Evolutionary conservation across 2,797 vertebrate genomes (phyloP), one percentile per base, ranked within the genome.

Genomic region (Lates japonicus): DNA sequence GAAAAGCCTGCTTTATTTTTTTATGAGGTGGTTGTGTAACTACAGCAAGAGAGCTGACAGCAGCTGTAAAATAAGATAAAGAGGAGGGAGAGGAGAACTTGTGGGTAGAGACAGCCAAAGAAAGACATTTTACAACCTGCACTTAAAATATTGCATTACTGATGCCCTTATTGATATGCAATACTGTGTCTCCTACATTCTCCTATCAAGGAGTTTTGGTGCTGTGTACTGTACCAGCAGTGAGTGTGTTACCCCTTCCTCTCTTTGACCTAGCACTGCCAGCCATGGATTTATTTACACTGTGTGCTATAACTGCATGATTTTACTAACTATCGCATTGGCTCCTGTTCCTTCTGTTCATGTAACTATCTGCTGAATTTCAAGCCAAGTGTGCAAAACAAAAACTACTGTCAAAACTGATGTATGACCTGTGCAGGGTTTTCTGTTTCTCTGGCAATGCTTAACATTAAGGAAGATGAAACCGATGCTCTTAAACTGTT

Each of bases 121-220:
- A 83, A 48, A 83, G 65, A 83, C 58, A 78, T 75, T 86, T 88
- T 83, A 82, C 54, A 84, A 79, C 77, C 66, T 83, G 51, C 67
- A 78, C 74, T 86, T 83, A 78, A 85, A 83, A 82, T 85, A 87
- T 77, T 76, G 76, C 81, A 76, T 82, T 82, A 66, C 78, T 74
- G 75, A 85, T 78, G 41, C 51, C 74, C 70, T 80, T 69, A 88
- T 75, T 82, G 76, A 87, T 84, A 86, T 91, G 81, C 42, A 88
- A 74, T 62, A 70, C 78, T 39, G 64, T 25, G 64, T 33, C 66
- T 62, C 17, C 51, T 37, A 68, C 37, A 13, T 70, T 58, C 16
- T 76, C 71, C 60, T 35, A 33, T 37, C 0, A 13, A 64, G 41
- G 22, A 52, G 39, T 54, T 49, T 10, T 59, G n/a, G 10, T 42